A percentile compares a stretch with the other conserved stretches of the same genome.
These are phyloP conservation scores for Dolichallabes microphthalmus DNA, from an alignment of 2,113 vertebrate species.

Conservation along the genomic window DNA sequence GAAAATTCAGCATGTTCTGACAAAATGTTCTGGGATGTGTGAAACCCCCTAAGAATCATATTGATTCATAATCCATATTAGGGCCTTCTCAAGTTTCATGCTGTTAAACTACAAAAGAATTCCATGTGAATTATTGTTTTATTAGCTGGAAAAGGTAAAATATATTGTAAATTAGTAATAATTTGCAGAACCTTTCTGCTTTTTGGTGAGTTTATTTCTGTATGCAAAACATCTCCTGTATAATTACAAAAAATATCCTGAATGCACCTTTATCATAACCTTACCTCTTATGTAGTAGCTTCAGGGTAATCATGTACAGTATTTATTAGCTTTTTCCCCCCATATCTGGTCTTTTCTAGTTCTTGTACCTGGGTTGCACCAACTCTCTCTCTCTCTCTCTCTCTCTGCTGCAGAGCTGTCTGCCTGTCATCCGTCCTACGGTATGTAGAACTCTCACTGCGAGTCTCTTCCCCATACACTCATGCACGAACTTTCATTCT, in stretches of 20 bases:
- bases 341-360: neutral
- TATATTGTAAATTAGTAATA: neutral
- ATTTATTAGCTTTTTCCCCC: neutral
- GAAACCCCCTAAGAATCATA: neutral
- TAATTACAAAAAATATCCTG: neutral
- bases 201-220: neutral
- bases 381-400: neutral
- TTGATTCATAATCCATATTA: neutral
- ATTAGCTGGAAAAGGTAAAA: neutral
- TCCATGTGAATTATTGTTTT: neutral
- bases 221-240: neutral
- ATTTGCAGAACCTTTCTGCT: neutral
- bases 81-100: neutral
- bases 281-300: neutral
- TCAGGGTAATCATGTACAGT: neutral
- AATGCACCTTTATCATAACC: neutral
- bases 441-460: neutral
- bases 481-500: constrained; percentile 25
- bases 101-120: neutral
- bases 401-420: constrained; percentile 2
- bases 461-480: neutral
- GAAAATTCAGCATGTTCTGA: too few relatives aligned
- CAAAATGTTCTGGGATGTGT: too few relatives aligned
- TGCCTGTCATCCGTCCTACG: constrained; percentile 19
- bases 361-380: neutral